Evolutionary conservation across 1,140 invertebrate species (phyloP).

Genomic region (Riptortus pedestris): DNA sequence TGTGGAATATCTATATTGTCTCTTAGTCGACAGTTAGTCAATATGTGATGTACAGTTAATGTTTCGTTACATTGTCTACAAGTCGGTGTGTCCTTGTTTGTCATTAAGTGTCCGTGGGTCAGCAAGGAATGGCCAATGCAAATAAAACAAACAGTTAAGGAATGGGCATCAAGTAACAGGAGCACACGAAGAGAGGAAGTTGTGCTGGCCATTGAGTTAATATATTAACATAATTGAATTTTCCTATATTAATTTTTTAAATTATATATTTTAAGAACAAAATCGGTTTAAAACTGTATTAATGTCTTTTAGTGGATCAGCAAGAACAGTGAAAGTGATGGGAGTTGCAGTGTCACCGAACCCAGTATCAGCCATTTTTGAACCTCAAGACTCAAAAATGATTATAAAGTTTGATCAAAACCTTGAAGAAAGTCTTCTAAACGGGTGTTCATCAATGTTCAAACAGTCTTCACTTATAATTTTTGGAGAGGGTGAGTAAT

Average conservation of each 20-base stretch:
- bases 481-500: neutral
- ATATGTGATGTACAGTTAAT: too few relatives aligned
- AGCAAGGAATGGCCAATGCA: too few relatives aligned
- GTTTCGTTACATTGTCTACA: too few relatives aligned
- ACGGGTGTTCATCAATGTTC: neutral
- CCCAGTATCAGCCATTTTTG: neutral
- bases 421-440: neutral
- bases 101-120: too few relatives aligned
- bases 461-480: neutral
- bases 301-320: neutral
- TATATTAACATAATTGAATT: neutral
- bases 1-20: too few relatives aligned
- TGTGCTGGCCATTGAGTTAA: neutral
- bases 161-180: too few relatives aligned
- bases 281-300: neutral
- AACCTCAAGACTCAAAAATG: neutral
- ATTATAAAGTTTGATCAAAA: neutral
- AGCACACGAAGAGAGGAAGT: neutral
- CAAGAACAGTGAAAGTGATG: constrained; percentile 2
- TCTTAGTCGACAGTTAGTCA: too few relatives aligned
- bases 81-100: too few relatives aligned
- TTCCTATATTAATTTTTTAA: neutral
- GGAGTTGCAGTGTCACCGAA: neutral
- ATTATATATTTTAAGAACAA: neutral
- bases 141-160: too few relatives aligned